phyloP scores from a whole-genome alignment of 2,113 vertebrate genomes.

The Chloroceryle aenea region DNA sequence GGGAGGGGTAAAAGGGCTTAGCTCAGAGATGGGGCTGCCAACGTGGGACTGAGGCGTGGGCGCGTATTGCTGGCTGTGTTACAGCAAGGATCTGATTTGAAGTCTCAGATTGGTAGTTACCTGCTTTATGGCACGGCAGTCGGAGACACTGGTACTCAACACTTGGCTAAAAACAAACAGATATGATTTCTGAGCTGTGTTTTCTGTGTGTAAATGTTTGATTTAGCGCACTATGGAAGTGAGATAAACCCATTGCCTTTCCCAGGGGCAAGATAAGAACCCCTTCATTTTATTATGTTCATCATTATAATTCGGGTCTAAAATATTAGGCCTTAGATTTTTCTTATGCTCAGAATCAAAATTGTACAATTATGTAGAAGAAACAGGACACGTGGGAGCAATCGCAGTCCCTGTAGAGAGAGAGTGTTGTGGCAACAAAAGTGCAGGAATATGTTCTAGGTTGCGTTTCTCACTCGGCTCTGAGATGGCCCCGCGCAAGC shows the following conservation, averaged over 20 bases:
- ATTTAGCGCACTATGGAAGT: fast-evolving
- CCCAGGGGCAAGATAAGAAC: background rate
- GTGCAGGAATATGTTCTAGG: fast-evolving
- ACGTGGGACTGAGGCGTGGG: fast-evolving
- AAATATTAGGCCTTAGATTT: background rate
- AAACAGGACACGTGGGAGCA: background rate
- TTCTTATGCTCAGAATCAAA: background rate
- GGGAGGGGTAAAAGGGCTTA: background rate
- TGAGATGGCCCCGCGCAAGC: fast-evolving
- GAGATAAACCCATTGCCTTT: background rate
- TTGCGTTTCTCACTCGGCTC: fast-evolving
- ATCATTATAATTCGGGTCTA: background rate
- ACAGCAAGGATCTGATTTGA: background rate
- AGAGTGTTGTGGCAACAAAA: background rate
- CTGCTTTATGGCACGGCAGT: no score
- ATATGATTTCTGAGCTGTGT: background rate
- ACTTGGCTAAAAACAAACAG: background rate
- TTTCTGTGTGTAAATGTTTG: background rate
- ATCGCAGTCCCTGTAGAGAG: background rate
- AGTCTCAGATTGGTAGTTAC: background rate
- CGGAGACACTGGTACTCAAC: background rate
- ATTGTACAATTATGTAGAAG: background rate
- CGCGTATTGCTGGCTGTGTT: background rate
- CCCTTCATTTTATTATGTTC: fast-evolving
- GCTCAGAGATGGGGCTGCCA: background rate